A percentile compares a stretch with the other conserved stretches of the same genome.
Conservation (phyloP, 1,140 invertebrate species). For the Copidosoma floridanum region DNA sequence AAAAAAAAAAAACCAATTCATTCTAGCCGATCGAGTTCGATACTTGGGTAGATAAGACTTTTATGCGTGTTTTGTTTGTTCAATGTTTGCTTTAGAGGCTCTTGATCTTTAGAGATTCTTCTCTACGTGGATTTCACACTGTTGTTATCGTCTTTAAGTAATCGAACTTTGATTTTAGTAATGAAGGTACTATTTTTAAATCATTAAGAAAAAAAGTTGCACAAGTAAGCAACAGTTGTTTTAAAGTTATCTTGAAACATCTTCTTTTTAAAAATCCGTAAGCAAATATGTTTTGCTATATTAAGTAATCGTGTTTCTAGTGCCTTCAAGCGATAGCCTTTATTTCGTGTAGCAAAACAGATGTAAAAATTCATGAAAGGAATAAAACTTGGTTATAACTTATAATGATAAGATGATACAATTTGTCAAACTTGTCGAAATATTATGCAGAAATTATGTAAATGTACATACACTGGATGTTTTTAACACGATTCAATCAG, state of each 20-base stretch:
- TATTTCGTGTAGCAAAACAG: conserved; percentile 1
- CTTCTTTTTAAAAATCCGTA: too few species aligned
- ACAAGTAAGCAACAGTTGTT: too few species aligned
- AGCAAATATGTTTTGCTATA: too few species aligned
- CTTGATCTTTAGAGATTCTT: conserved; percentile 6
- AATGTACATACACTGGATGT: conserved; percentile 13
- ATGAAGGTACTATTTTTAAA: too few species aligned
- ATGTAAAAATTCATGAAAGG: conserved; percentile 20
- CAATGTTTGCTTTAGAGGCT: conserved; percentile 3
- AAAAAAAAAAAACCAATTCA: conserved; percentile 7
- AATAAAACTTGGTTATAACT: neutral
- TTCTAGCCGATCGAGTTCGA: conserved; percentile 8
- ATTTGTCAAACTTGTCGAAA: conserved; percentile 12
- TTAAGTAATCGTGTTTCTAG: too few species aligned
- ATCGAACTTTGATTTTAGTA: conserved; percentile 8
- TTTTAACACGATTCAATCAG: conserved; percentile 15
- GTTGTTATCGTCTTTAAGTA: neutral
- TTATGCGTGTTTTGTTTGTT: conserved; percentile 1
- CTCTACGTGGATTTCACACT: neutral
- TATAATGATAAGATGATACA: conserved; percentile 12
- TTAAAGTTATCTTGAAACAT: too few species aligned
- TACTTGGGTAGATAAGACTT: neutral
- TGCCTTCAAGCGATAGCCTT: conserved; percentile 2
- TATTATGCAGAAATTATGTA: conserved; percentile 17
- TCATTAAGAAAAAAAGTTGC: too few species aligned